Base-by-base conservation (phyloP, 2,888 invertebrate genomes). In the Ethmia dodecea region DNA sequence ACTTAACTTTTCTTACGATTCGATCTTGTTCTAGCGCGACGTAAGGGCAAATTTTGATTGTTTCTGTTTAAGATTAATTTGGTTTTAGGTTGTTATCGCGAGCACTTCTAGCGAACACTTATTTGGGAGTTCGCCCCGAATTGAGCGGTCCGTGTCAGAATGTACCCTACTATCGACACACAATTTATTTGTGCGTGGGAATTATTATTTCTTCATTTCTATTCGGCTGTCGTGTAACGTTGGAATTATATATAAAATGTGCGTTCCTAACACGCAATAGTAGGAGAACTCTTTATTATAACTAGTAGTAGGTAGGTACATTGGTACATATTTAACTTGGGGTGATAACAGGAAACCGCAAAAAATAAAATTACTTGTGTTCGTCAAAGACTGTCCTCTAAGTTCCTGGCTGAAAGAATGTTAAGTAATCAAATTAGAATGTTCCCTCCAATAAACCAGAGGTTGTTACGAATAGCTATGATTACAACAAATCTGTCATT, bases 41-140 rank as follows among this genome's bases (percentile, higher is more conserved):
- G 73, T 60, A 70, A 56, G 51, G 54, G 33, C 43, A 39, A 43
- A 57, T 67, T 73, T 64, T n/a, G 40, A 39, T 40, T 45, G 40
- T 9, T 5, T 5, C 6, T 24, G n/a, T 10, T 13, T 5, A 11
- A 40, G 33, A 39, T 51, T 43, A 40, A 13, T 38, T 55, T 53
- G 48, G 52, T 56, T 53, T 58, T 45, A 51, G 51, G 61, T 67
- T 72, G 69, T 78, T 77, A 81, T 77, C 80, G 80, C 67, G 73
- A 75, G 73, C 81, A 83, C 84, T 86, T 79, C 76, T 80, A 69
- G 61, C 65, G 64, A 80, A 86, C 86, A 86, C 84, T 86, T 81
- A 55, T 58, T 49, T 51, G 65, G 65, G 70, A 74, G 65, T 79
- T 73, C 55, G 57, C 69, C 71, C 77, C 70, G 75, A 79, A 84